Conservation (phyloP, 2,888 invertebrate species). For the Dynastes maya region DNA sequence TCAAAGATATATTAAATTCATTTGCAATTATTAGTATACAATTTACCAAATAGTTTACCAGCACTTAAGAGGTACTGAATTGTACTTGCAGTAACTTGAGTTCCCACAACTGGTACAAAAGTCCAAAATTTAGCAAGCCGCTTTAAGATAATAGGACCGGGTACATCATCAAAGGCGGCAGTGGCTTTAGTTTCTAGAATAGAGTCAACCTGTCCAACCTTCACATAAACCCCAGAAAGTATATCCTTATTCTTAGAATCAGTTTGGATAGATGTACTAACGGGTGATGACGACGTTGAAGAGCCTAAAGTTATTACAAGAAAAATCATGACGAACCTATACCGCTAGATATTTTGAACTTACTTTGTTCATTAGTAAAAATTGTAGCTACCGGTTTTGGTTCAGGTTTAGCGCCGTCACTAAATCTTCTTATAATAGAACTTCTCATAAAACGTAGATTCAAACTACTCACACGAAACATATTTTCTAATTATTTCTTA, state of each 20-base stretch:
- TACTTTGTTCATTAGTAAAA: slow-evolving; percentile 17
- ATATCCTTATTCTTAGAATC: slow-evolving; percentile 25
- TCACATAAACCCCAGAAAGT: slow-evolving; percentile 51
- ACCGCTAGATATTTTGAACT: not conserved
- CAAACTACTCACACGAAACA: slow-evolving; percentile 47
- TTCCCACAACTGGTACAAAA: slow-evolving; percentile 77
- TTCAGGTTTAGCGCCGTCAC: slow-evolving; percentile 47
- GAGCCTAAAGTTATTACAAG: not conserved
- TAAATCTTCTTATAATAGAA: slow-evolving; percentile 26
- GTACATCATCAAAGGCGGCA: slow-evolving; percentile 76
- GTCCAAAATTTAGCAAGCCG: slow-evolving; percentile 75
- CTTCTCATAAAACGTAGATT: slow-evolving; percentile 40
- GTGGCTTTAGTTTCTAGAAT: slow-evolving; percentile 57
- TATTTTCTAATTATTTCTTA: slow-evolving; percentile 40
- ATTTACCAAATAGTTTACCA: slow-evolving; percentile 69
- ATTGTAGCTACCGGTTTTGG: slow-evolving; percentile 23
- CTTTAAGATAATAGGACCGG: slow-evolving; percentile 76
- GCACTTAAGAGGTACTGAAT: slow-evolving; percentile 73
- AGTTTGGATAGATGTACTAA: slow-evolving; percentile 1
- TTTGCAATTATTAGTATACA: slow-evolving; percentile 53
- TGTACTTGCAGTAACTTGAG: slow-evolving; percentile 74
- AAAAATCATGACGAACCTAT: not conserved
- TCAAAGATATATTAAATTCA: not conserved
- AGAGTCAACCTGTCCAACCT: slow-evolving; percentile 53
- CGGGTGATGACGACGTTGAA: not conserved